Base-by-base conservation (phyloP, 2,113 vertebrate genomes). In the Pelobates fuscus region DNA sequence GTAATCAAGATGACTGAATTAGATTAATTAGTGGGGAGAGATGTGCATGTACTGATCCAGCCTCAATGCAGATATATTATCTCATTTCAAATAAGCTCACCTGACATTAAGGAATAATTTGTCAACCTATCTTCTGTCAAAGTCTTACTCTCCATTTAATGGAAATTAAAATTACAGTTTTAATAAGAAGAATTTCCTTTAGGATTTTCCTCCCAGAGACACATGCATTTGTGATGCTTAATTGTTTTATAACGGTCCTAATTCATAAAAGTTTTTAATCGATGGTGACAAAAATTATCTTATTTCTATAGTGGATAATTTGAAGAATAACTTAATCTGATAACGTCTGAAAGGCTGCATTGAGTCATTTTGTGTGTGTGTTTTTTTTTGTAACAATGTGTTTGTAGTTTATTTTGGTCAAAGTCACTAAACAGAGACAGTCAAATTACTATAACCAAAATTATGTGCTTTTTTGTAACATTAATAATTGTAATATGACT, bases 21-120 rank as follows among this genome's bases (percentile, higher is more conserved):
- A 92, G 90, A 93, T 90, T 92, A 92, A 93, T 91, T 89, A 92
- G 87, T 88, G 82, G 32, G 87, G 89, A 80, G 83, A 91, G 83
- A 84, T 83, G 86, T 85, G 86, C 89, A 86, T 87, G 79, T 86
- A 77, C 84, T 86, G 85, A 91, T 89, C 85, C 77, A 84, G 89
- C 87, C 89, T 87, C 88, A 84, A 81, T 91, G 76, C 82, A 90
- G 88, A 88, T 91, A 86, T 0, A 86, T 88, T 92, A 87, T 87
- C 89, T 91, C 87, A 90, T 92, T 91, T 90, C 82, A 90, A 92
- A 88, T 85, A 89, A 89, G 88, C 89, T 92, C 89, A 89, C 21
- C 89, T 91, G 90, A 91, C 88, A 93, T 92, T 93, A 93, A 91
- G 91, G 90, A 91, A 90, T 92, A 91, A 92, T 92, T 92, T 93